These are phyloP conservation scores for Hydraecia micacea DNA, from an alignment of 2,888 invertebrate genomes.

Conservation along the genomic window DNA sequence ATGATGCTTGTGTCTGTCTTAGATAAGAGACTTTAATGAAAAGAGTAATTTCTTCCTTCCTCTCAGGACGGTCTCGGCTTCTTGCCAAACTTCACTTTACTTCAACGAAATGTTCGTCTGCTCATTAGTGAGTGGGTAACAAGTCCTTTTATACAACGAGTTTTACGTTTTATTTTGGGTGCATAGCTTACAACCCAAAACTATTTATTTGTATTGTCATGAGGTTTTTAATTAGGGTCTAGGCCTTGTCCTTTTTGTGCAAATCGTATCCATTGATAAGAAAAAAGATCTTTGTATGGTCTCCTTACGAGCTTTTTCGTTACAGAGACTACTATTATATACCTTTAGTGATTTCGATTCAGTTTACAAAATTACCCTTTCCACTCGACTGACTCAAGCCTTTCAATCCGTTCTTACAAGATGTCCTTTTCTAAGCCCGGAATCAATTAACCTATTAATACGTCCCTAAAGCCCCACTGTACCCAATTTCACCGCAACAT, in stretches of 20 bases:
- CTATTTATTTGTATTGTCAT: too few species aligned
- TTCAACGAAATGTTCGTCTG: conserved; percentile 20
- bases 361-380: not conserved
- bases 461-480: not conserved
- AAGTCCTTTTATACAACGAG: conserved; percentile 13
- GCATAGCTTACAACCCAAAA: not conserved
- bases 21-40: conserved; percentile 22
- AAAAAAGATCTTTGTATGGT: not conserved
- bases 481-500: conserved; percentile 1
- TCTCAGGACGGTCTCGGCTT: conserved; percentile 19
- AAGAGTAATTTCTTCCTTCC: conserved; percentile 25
- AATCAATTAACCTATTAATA: conserved; percentile 7
- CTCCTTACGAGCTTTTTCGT: not conserved
- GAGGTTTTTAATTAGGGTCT: not conserved
- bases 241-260: not conserved
- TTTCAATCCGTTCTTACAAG: conserved; percentile 5
- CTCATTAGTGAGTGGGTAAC: conserved; percentile 33
- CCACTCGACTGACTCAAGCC: not conserved
- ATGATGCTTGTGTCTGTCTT: not conserved
- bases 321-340: not conserved
- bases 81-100: conserved; percentile 24
- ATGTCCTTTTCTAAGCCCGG: not conserved
- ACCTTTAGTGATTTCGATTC: not conserved
- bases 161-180: not conserved
- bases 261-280: too few species aligned